Evolutionary conservation across 2,797 vertebrate species (phyloP), one percentile per base, ranked within the genome.

Genomic region (Siniperca obscura): DNA sequence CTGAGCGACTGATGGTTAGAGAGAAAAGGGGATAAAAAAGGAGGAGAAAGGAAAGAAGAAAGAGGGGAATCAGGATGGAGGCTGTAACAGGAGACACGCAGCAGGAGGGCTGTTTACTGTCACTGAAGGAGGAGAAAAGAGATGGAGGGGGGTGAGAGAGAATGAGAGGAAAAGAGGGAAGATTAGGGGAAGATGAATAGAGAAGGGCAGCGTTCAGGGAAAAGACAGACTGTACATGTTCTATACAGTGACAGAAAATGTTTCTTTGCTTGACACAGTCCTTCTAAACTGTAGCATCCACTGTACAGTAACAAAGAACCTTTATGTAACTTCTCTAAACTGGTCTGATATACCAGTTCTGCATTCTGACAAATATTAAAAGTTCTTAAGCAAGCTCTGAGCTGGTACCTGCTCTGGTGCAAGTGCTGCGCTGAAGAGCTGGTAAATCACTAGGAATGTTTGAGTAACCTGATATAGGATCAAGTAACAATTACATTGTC

Each of bases 81-180:
- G 95, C 95, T 82, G 96, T 98, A 98, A 98, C 97, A 95, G 96
- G 96, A 95, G 96, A 94, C 95, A 90, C 97, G 78, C 98, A 96
- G 97, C 97, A 81, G 97, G 97, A 95, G 95, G 82, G 89, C 89
- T 82, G 89, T 92, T 89, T 82, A 90, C 96, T 97, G 96, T 96
- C 92, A 90, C 95, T 93, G 92, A 94, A 91, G 95, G 95, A 91
- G 86, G 86, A 88, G 74, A 74, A 66, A 73, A 48, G 79, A 77
- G 85, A 67, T 16, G 60, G 38, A 36, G 68, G 17, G 52, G 64
- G 66, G 60, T 44, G 81, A 74, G 66, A 76, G 73, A 78, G 82
- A 88, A 84, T 68, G 61, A 76, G 67, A 74, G 71, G 67, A 59
- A 84, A 76, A 80, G 76, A 76, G 68, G 87, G 82, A 87, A 83